Evolutionary conservation across 2,888 invertebrate genomes (phyloP).

Genomic region (Caenorhabditis sp.): DNA sequence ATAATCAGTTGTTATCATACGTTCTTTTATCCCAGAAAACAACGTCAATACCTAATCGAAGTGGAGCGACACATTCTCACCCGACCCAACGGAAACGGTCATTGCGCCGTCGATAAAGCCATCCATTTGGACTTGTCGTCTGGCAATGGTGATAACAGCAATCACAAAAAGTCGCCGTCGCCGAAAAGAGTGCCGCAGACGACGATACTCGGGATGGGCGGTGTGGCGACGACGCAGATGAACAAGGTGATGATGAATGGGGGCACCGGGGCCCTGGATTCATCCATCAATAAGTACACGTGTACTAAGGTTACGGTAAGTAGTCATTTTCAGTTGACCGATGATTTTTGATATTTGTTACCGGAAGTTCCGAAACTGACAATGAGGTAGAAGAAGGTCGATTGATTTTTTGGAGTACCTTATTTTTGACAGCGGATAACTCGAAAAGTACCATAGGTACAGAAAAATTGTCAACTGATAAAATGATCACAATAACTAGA

Average conservation of each 20-base stretch:
- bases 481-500: not conserved
- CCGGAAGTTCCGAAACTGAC: too few species aligned
- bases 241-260: conserved; percentile 19
- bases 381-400: too few species aligned
- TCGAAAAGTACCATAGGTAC: not conserved
- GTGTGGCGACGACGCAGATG: conserved; percentile 37
- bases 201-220: conserved; percentile 45
- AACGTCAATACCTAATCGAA: conserved; percentile 61
- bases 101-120: conserved; percentile 53
- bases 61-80: conserved; percentile 59
- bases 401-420: too few species aligned
- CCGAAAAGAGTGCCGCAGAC: conserved; percentile 25
- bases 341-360: not conserved
- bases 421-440: too few species aligned
- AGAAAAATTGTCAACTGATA: not conserved
- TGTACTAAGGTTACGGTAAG: conserved; percentile 51
- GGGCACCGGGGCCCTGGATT: conserved; percentile 25
- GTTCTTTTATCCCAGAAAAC: conserved; percentile 42
- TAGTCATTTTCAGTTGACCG: too few species aligned
- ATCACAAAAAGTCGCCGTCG: conserved; percentile 24
- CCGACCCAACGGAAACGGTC: conserved; percentile 50
- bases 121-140: conserved; percentile 60
- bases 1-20: too few species aligned
- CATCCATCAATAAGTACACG: conserved; percentile 59
- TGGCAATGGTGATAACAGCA: conserved; percentile 18